Base-by-base conservation (phyloP, 2,888 invertebrate species). In the Tuta absoluta region DNA sequence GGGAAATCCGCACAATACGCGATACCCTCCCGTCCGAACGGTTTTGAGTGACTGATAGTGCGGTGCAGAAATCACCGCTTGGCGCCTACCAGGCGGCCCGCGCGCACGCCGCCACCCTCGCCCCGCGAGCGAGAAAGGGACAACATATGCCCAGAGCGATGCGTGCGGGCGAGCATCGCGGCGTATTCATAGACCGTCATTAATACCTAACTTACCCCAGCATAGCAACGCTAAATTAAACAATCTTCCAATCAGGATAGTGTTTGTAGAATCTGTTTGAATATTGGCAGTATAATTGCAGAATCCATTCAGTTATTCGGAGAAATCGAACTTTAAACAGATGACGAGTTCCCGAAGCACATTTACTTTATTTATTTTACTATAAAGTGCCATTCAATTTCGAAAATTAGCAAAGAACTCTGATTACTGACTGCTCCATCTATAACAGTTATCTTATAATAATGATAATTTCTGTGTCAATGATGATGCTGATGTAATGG, bases 241-340 rank as follows among this genome's bases (percentile, higher is more conserved):
- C n/a, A n/a, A n/a, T 17, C 21, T 23, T 51, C 33, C 37, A 19
- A 28, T 49, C 24, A 12, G 11, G 66, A 65, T 37, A 12, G 10
- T 45, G 72, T 67, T 19, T 89, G 90, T 71, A 79, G 89, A 69
- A 74, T 87, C 56, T 90, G 89, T 75, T 72, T 89, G 24, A 75
- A 81, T 65, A 66, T 76, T 21, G 88, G 82, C n/a, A 66, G 63
- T 3, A 72, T 81, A 64, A 68, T 86, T 51, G 68, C 73, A n/a
- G 77, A 86, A 65, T 80, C 81, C 8, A 73, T 89, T 62, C 66
- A 70, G 45, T 74, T 68, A 7, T 82, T 87, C 65, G 77, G 76
- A 0, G 79, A 75, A 21, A 75, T 87, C 19, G 68, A 78, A 63
- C 65, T 87, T 28, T 66, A 60, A 63, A 71, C 78, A 74, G 67